These are phyloP conservation scores for Macrostomum lignano DNA, from an alignment of 1,140 invertebrate genomes.

Conservation along the genomic window DNA sequence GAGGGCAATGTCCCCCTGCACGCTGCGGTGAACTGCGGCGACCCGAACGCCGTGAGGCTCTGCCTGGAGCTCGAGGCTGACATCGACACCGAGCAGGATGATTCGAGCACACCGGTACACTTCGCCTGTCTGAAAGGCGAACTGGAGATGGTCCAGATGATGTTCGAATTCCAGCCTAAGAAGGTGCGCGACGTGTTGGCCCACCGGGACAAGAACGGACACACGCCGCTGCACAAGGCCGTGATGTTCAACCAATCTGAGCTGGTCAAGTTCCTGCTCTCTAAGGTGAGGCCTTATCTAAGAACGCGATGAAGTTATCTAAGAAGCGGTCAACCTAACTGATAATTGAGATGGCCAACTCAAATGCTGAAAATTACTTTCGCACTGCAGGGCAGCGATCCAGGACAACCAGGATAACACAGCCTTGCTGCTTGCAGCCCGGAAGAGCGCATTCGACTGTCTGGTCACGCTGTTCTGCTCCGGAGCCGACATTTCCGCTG, in stretches of 20 bases:
- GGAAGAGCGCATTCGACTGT: too few species aligned
- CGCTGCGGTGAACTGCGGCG: conserved; percentile 52
- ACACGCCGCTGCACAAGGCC: conserved; percentile 59
- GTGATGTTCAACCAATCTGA: conserved; percentile 58
- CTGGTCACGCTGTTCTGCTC: too few species aligned
- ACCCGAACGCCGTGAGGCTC: conserved; percentile 41
- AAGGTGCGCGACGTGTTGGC: conserved; percentile 34
- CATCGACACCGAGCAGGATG: conserved; percentile 54
- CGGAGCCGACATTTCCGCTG: too few species aligned
- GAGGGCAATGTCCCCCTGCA: conserved; percentile 52
- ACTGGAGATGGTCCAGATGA: conserved; percentile 49
- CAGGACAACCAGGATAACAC: too few species aligned
- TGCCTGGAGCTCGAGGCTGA: conserved; percentile 52
- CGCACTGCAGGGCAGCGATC: too few species aligned
- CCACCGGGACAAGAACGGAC: conserved; percentile 46
- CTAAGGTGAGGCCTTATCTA: conserved; percentile 35
- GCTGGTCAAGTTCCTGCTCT: conserved; percentile 44
- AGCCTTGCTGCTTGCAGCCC: too few species aligned
- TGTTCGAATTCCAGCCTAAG: conserved; percentile 35
- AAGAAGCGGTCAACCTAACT: too few species aligned
- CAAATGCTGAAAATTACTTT: too few species aligned
- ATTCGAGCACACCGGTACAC: conserved; percentile 56
- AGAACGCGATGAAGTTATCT: too few species aligned
- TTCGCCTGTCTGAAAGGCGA: conserved; percentile 45
- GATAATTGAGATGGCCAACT: too few species aligned